These are phyloP conservation scores for Nomada goodeniana DNA, from an alignment of 2,888 invertebrate species.

Conservation along the genomic window DNA sequence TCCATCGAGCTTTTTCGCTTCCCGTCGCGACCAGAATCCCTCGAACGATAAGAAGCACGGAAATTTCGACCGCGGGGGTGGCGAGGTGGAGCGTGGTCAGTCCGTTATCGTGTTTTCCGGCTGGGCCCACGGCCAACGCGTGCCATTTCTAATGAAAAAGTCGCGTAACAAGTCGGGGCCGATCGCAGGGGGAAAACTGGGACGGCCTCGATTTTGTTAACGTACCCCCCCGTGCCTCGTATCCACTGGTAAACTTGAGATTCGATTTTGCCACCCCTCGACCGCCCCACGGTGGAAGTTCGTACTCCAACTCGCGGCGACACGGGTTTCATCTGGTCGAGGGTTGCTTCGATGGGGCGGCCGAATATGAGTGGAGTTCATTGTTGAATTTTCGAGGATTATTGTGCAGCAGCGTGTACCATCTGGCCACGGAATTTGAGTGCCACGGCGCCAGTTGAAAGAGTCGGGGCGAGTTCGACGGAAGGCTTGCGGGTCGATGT, in stretches of 20 bases:
- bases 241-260: not conserved
- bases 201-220: slow-evolving; percentile 28
- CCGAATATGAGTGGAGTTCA: slow-evolving; percentile 2
- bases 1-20: slow-evolving; percentile 14
- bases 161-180: slow-evolving; percentile 30
- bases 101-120: slow-evolving; percentile 48
- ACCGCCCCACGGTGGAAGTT: not conserved
- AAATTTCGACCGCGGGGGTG: not conserved
- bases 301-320: not conserved
- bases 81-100: slow-evolving; percentile 23
- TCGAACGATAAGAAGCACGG: slow-evolving; percentile 19
- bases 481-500: no score
- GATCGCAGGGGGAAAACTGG: slow-evolving; percentile 12
- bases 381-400: not conserved
- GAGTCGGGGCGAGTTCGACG: no score
- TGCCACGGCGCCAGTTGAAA: no score
- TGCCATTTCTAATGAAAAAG: slow-evolving; percentile 29
- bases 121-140: slow-evolving; percentile 38
- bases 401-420: no score
- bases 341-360: not conserved
- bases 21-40: slow-evolving; percentile 11
- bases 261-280: slow-evolving; percentile 1
- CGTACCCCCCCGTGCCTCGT: not conserved
- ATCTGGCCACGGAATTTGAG: no score
- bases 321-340: not conserved